These are phyloP conservation scores for Lithobius niger DNA, from an alignment of 1,140 invertebrate genomes.

Conservation along the genomic window DNA sequence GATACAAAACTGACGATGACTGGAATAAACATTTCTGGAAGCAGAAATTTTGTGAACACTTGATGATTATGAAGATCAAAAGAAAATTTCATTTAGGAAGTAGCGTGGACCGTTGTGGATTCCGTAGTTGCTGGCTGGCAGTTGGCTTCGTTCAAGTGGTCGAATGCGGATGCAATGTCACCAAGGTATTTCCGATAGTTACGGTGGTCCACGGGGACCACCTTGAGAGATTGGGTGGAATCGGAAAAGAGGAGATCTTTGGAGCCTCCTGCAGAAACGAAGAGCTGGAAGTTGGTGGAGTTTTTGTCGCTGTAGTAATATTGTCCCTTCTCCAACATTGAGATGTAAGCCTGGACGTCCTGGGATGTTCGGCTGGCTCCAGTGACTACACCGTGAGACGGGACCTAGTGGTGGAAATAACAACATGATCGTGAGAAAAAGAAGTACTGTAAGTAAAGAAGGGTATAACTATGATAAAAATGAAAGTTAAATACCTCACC, in stretches of 20 bases:
- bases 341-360: not conserved
- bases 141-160: not conserved
- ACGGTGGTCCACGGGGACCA: not conserved
- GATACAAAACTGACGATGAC: too few relatives aligned
- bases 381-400: slow-evolving; percentile 32
- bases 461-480: not conserved
- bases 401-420: slow-evolving; percentile 19
- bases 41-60: too few relatives aligned
- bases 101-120: too few relatives aligned
- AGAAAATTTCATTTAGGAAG: too few relatives aligned
- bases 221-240: not conserved
- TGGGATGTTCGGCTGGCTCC: slow-evolving; percentile 19
- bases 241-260: slow-evolving; percentile 10
- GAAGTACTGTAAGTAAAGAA: not conserved
- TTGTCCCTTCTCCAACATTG: slow-evolving; percentile 2
- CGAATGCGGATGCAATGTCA: not conserved
- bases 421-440: not conserved
- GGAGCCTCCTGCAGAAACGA: slow-evolving; percentile 1
- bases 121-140: too few relatives aligned
- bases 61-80: too few relatives aligned
- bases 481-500: not conserved
- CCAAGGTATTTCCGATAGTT: slow-evolving; percentile 2
- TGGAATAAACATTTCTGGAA: too few relatives aligned
- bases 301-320: slow-evolving; percentile 1
- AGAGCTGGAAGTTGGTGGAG: slow-evolving; percentile 2